Base-by-base conservation (phyloP, 2,888 invertebrate species). In the Malthinus flaveolus region DNA sequence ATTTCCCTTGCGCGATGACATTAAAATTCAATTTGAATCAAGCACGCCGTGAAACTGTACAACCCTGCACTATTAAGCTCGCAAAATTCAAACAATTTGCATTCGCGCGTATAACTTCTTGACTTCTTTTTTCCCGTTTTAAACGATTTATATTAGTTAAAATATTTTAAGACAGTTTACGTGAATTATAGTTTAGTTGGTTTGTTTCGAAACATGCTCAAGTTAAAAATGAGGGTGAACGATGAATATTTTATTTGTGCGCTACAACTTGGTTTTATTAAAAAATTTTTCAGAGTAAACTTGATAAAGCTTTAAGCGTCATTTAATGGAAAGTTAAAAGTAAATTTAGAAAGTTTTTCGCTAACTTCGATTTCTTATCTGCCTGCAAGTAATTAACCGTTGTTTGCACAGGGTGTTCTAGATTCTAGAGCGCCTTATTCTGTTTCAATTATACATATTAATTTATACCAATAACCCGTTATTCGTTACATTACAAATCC, bases 1-100 rank as follows among this genome's bases (percentile, higher is more conserved):
- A 74, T 74, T 74, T 74, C 73, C 73, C 69, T 67, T 59, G 66
- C 66, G 68, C 71, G 70, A 74, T 72, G 73, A 72, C 73, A 73
- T 74, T 73, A 71, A 73, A 74, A 73, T 74, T 74, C 72, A 71
- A 73, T 74, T 73, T 67, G 71, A 69, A 66, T 69, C 67, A 68
- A 70, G 67, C 66, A 67, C 66, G 67, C 68, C 70, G 70, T 68
- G 69, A 68, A 58, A 48, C 51, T 52, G 44, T 37, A 59, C 53
- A 51, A 33, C 59, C 54, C 44, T 33, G 47, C 36, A 51, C 51
- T 59, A 56, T 51, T 52, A 49, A n/a, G 23, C 56, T 44, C 23
- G 36, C 37, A 56, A 56, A 56, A 56, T 54, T 55, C 51, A 6
- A 54, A 52, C 56, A 36, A 56, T 60, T 56, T 60, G 39, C 51